Percentiles rank a stretch among this genome's conserved stretches.
Conservation (phyloP, 2,113 vertebrate species). For the Eclectus roratus region DNA sequence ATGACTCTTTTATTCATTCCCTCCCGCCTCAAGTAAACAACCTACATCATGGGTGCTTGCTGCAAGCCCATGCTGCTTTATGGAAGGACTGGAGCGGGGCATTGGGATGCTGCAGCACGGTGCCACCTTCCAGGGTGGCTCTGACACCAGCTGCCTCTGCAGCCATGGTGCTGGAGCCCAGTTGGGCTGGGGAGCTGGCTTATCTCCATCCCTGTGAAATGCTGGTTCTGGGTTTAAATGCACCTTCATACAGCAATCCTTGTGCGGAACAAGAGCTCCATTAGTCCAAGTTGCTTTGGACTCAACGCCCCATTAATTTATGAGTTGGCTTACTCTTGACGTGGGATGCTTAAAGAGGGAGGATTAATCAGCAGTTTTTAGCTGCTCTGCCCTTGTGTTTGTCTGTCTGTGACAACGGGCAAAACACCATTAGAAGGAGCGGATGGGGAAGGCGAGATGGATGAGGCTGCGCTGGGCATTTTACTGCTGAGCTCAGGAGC, state of each 20-base stretch:
- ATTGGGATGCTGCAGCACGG: rapidly evolving
- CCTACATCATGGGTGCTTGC: rapidly evolving
- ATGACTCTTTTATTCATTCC: background rate
- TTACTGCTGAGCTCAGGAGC: background rate
- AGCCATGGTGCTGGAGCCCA: background rate
- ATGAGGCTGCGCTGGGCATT: background rate
- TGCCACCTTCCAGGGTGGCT: background rate
- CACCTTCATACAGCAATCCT: rapidly evolving
- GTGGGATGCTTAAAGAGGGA: background rate
- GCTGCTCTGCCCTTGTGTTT: background rate
- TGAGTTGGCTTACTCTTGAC: background rate
- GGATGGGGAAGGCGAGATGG: rapidly evolving
- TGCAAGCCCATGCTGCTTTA: rapidly evolving
- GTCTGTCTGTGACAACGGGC: background rate
- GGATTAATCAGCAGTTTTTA: background rate
- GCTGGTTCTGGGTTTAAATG: too few relatives aligned
- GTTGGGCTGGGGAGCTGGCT: background rate
- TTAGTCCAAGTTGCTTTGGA: rapidly evolving
- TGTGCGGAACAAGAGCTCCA: background rate
- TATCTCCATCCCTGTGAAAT: background rate
- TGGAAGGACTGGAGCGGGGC: rapidly evolving
- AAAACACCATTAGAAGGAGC: background rate
- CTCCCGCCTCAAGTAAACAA: background rate
- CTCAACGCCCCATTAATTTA: rapidly evolving
- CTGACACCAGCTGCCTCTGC: rapidly evolving